Evolutionary conservation across 2,113 vertebrate species (phyloP), one percentile per base, ranked within the genome.

Genomic region (Tursiops truncatus): DNA sequence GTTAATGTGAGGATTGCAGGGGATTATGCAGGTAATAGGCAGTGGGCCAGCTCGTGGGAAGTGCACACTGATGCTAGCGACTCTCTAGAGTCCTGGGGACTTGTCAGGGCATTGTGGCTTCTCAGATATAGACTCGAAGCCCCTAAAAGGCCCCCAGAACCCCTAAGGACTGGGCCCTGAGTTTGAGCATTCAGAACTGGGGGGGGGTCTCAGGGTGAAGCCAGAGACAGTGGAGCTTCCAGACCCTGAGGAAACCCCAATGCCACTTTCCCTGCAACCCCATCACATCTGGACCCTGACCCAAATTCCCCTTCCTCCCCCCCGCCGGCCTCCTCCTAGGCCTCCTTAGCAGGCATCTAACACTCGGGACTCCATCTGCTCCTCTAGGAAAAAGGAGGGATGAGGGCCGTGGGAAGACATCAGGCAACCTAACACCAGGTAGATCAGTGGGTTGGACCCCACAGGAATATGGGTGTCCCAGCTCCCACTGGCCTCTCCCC

Each of bases 221-320:
- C 31, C 77, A 84, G 28, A 47, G 41, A 85, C 36, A 80, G 68
- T 92, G 94, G 96, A 97, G 95, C 96, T 97, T 97, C 93, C 96
- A 89, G 77, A 53, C 73, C 96, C 80, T 86, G 53, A 95, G 85
- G 88, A 97, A 98, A 96, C 77, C 44, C 82, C 58, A 71, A 92
- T 67, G 26, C 71, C 93, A 94, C 80, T 96, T 96, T 91, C 88
- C 84, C 80, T 90, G 89, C 95, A 94, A 70, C 58, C 47, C 68
- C 62, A 70, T 96, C 76, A 84, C 28, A 95, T 96, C 82, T 28
- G 18, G 91, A 77, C 89, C 79, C 85, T 65, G 68, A 80, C 81
- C 82, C 81, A 67, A 94, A 91, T 98, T 97, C 95, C 96, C 58
- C 58, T 96, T 87, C 94, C 87, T 68, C 23, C 85, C 85, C 85